These are phyloP conservation scores for Heterotilapia buettikoferi DNA, from an alignment of 2,113 vertebrate species.

Conservation along the genomic window DNA sequence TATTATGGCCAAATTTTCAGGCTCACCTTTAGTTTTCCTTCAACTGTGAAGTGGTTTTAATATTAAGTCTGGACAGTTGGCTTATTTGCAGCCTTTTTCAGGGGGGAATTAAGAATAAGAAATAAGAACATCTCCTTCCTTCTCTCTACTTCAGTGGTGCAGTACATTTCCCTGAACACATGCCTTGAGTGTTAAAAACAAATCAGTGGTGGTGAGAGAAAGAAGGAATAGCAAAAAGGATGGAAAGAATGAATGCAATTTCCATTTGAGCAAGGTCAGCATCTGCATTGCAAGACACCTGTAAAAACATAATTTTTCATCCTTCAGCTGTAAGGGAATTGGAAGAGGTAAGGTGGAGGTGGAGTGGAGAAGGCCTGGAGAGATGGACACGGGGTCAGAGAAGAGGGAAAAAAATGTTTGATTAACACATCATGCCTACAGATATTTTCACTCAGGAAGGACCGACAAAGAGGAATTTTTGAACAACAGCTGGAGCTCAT, in stretches of 20 bases:
- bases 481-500: constrained; percentile 45
- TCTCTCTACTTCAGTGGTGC: background rate
- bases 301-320: constrained; percentile 72
- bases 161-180: constrained; percentile 3
- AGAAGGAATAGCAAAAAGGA: background rate
- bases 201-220: constrained; percentile 1
- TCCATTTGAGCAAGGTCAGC: constrained; percentile 51
- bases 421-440: constrained; percentile 27
- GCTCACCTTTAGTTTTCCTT: background rate
- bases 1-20: background rate
- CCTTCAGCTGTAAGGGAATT: constrained; percentile 18
- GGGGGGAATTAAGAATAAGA: background rate
- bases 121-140: background rate
- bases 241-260: constrained; percentile 56
- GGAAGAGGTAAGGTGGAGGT: background rate
- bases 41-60: background rate
- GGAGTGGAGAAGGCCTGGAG: background rate
- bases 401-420: background rate
- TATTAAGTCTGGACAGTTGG: background rate
- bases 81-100: background rate
- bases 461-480: background rate
- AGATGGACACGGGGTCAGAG: background rate
- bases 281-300: constrained; percentile 66
- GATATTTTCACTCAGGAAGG: background rate
- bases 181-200: constrained; percentile 12